Percentiles rank a stretch among this genome's conserved stretches.
phyloP scores from a whole-genome alignment of 37 sponge, comb jelly and placozoan species.

The Chondrilla cf. caribensis region DNA sequence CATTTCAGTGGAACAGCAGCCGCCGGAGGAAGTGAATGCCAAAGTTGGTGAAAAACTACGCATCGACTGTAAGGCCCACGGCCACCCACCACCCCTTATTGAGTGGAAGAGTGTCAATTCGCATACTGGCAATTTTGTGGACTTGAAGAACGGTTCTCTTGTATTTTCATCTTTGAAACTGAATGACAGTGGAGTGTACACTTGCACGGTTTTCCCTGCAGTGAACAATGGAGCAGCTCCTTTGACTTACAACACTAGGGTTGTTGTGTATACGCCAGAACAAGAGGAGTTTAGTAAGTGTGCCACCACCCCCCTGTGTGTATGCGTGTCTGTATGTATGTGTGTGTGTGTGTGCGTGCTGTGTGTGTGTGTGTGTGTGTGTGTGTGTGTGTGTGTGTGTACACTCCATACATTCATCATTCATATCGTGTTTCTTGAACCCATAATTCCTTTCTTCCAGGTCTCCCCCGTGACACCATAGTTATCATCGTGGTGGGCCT shows the following conservation, averaged over 20 bases:
- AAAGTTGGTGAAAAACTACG: constrained; percentile 4
- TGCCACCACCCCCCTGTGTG: neutral
- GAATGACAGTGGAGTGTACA: constrained; percentile 32
- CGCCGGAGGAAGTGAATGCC: neutral
- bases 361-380: no score
- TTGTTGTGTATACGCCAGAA: neutral
- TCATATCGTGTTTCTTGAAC: no score
- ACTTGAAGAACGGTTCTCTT: constrained; percentile 42
- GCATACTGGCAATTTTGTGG: neutral
- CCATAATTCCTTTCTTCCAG: neutral
- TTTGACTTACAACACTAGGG: neutral
- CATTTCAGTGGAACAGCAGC: neutral
- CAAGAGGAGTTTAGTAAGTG: no score
- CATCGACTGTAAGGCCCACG: constrained; percentile 44
- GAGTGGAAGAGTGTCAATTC: constrained; percentile 13
- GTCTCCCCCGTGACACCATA: neutral
- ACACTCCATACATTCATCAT: no score
- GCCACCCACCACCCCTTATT: constrained; percentile 35
- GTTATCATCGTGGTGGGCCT: neutral
- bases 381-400: no score
- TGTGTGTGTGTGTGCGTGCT: no score
- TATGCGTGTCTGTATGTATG: no score
- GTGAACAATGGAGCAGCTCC: neutral
- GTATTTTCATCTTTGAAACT: neutral
- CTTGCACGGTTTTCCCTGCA: constrained; percentile 8